A percentile compares a stretch with the other conserved stretches of the same genome.
Conservation (phyloP, 1,140 invertebrate genomes). For the Drosophila mojavensis region DNA sequence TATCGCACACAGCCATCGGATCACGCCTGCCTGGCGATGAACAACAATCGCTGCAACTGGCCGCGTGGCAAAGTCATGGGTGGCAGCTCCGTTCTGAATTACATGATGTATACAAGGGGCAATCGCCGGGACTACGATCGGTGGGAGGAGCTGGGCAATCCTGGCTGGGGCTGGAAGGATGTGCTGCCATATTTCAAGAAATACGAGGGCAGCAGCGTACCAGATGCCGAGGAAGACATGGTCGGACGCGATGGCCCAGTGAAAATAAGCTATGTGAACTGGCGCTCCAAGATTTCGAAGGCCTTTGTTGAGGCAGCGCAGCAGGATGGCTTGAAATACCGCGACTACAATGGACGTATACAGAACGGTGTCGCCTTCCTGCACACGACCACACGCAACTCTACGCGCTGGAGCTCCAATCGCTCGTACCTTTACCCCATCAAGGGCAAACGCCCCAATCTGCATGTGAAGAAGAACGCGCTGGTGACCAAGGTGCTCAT, state of each 20-base stretch:
- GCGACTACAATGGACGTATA: conserved; percentile 90
- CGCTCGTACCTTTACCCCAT: conserved; percentile 90
- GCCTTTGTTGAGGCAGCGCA: conserved; percentile 88
- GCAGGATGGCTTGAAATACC: conserved; percentile 88
- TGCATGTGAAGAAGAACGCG: conserved; percentile 87
- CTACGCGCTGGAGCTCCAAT: conserved; percentile 90
- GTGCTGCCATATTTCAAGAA: conserved; percentile 93
- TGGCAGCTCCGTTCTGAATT: conserved; percentile 94
- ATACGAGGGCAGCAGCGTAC: conserved; percentile 88
- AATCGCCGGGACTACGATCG: conserved; percentile 90
- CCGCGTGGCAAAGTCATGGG: conserved; percentile 92
- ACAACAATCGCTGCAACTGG: conserved; percentile 87
- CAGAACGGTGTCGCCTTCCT: conserved; percentile 88
- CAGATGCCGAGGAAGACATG: conserved; percentile 85
- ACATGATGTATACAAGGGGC: conserved; percentile 95
- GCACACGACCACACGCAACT: conserved; percentile 88
- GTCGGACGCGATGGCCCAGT: conserved; percentile 87
- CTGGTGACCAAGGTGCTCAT: conserved; percentile 91
- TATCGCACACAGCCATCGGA: conserved; percentile 87
- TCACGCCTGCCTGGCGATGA: conserved; percentile 83
- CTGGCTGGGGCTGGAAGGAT: conserved; percentile 93
- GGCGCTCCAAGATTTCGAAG: conserved; percentile 87
- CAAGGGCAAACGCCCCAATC: conserved; percentile 86
- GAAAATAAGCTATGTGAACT: conserved; percentile 85
- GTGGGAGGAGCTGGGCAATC: conserved; percentile 91